Evolutionary conservation across 2,113 vertebrate species (phyloP), one percentile per base, ranked within the genome.

Genomic region (Zapus hudsonius): DNA sequence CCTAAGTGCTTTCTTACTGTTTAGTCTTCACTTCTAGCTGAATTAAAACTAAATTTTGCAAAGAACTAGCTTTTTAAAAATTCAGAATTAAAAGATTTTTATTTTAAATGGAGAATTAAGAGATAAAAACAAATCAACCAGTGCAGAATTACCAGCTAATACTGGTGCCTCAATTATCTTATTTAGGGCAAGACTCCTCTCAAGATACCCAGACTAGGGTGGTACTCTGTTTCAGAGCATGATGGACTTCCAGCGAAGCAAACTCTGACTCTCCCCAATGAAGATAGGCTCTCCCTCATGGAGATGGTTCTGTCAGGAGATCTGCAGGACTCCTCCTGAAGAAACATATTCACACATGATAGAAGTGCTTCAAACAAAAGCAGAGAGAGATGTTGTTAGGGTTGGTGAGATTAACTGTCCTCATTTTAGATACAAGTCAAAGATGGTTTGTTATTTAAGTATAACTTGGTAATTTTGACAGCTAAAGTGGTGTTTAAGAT

Each of bases 1-100:
- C 29, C 25, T 1, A 6, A 13, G 82, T 87, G 11, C 6, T 80
- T 84, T 78, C 22, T 27, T 12, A 74, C 52, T 87, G 91, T 84
- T 84, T 93, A 81, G n/a, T 12, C 66, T 93, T 81, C 25, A 64
- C 42, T 83, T 93, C 76, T 63, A 72, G 33, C 47, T 91, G 40
- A 72, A 80, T 76, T 80, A 80, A 88, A 92, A 87, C 19, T 6
- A 67, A 33, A 25, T 67, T 47, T 84, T 89, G 5, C 22, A 44
- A 80, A 76, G 20, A 82, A 64, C 4, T 61, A 61, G 73, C 23
- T 69, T 61, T 89, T 79, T 76, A 82, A 31, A 80, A 84, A 12
- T 13, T 59, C 12, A 82, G 55, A 72, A 59, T 80, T 90, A 81
- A 42, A 52, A 63, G n/a, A 66, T 38, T 42, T 59, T 83, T 74